A percentile compares a stretch with the other conserved stretches of the same genome.
These are phyloP conservation scores for Lymantria monacha DNA, from an alignment of 2,888 invertebrate genomes.

Conservation along the genomic window DNA sequence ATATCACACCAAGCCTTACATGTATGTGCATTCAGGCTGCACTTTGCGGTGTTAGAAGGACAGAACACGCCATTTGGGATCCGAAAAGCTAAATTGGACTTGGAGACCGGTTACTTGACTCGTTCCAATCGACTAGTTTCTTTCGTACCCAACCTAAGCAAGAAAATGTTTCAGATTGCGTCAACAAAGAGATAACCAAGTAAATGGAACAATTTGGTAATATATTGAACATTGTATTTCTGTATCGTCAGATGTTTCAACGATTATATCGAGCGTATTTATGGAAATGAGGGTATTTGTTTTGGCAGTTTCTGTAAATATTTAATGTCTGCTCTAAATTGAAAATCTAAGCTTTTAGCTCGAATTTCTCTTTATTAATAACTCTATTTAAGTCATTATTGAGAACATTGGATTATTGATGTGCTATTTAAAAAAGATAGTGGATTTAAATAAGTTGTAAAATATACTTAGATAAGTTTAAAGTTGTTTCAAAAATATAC, in stretches of 20 bases:
- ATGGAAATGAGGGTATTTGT: slow-evolving; percentile 30
- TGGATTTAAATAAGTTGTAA: too few relatives aligned
- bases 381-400: too few relatives aligned
- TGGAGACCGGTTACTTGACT: slow-evolving; percentile 45
- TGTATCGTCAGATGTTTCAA: slow-evolving; percentile 22
- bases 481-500: too few relatives aligned
- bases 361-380: too few relatives aligned
- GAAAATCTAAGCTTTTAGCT: slow-evolving; percentile 10
- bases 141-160: slow-evolving; percentile 28
- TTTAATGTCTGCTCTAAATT: slow-evolving; percentile 22
- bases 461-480: too few relatives aligned
- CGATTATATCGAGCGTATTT: slow-evolving; percentile 32
- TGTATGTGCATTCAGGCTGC: slow-evolving; percentile 35
- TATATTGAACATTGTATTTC: slow-evolving; percentile 16
- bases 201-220: slow-evolving; percentile 20
- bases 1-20: slow-evolving; percentile 31
- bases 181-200: slow-evolving; percentile 24
- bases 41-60: slow-evolving; percentile 47
- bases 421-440: too few relatives aligned
- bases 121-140: slow-evolving; percentile 45
- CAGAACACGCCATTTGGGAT: slow-evolving; percentile 45
- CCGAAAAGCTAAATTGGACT: slow-evolving; percentile 57
- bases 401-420: too few relatives aligned
- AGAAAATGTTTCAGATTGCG: slow-evolving; percentile 29
- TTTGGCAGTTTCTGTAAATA: slow-evolving; percentile 22